Base-by-base conservation (phyloP, 2,797 vertebrate species). In the Hylomyscus alleni region DNA sequence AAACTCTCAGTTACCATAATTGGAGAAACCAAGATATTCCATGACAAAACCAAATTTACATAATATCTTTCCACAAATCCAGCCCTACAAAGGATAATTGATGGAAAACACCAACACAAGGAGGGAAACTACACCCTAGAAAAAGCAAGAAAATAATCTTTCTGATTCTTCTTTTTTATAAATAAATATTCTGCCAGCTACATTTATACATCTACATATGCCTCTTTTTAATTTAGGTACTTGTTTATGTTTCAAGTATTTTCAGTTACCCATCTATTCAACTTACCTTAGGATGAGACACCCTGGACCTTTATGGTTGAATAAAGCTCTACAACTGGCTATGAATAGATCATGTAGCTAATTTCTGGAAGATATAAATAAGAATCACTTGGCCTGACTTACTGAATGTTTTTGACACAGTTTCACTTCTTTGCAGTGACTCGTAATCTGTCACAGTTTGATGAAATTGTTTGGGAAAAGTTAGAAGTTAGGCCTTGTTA, bases 141-240 rank as follows among this genome's bases (percentile, higher is more conserved):
- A 52, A 52, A 52, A 52, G 52, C 52, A 52, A 52, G 52, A 52
- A 52, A 52, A 56, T 56, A 19, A 56, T 56, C 52, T 52, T 52
- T 52, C 52, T 52, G 52, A 52, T 52, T 52, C 52, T 52, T 52
- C 13, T 52, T 80, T 44, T 56, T 93, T 88, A 72, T 58, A 96
- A 90, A 50, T 72, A 95, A 91, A 87, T 67, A 56, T 31, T 37
- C 6, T 44, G 37, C 29, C 12, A 77, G 81, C 11, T 92, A 73
- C 44, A 40, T 90, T 95, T 91, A 85, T 20, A 73, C 24, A 88
- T 29, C 14, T 85, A 85, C 19, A 84, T 44, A 54, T 89, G 0
- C 58, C 14, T 77, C 20, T 95, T 92, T 90, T 92, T 10, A 95
- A 72, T 90, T 97, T 90, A 91, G 34, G 54, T 65, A 85, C 37